Evolutionary conservation across 2,113 vertebrate species (phyloP).

Genomic region (Hassar affinis): DNA sequence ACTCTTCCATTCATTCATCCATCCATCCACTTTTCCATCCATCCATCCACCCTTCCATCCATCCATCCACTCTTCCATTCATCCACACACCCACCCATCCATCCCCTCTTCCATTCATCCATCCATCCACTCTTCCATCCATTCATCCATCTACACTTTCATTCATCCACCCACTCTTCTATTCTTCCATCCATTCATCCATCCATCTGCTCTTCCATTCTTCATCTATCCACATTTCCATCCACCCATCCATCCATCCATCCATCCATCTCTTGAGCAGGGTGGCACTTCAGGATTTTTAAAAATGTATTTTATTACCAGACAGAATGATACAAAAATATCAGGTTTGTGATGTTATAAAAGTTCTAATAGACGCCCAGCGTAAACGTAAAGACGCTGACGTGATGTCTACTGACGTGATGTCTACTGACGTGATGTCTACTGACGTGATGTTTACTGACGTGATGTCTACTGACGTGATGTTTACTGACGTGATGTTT

Average conservation of each 20-base stretch:
- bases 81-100: background rate
- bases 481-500: background rate
- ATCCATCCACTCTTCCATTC: no score
- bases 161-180: background rate
- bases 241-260: background rate
- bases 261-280: no score
- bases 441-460: background rate
- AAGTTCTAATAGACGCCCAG: no score
- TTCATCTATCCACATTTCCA: no score
- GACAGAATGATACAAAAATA: background rate
- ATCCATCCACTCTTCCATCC: no score
- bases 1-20: background rate
- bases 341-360: no score
- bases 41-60: no score
- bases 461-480: background rate
- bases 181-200: no score
- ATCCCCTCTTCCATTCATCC: background rate
- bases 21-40: background rate
- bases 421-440: background rate
- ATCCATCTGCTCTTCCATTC: no score
- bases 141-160: background rate
- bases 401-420: background rate
- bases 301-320: background rate
- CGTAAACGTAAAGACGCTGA: no score
- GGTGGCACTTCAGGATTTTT: background rate